Conservation (phyloP, 1,140 invertebrate species). For the Drosophila arizonae region DNA sequence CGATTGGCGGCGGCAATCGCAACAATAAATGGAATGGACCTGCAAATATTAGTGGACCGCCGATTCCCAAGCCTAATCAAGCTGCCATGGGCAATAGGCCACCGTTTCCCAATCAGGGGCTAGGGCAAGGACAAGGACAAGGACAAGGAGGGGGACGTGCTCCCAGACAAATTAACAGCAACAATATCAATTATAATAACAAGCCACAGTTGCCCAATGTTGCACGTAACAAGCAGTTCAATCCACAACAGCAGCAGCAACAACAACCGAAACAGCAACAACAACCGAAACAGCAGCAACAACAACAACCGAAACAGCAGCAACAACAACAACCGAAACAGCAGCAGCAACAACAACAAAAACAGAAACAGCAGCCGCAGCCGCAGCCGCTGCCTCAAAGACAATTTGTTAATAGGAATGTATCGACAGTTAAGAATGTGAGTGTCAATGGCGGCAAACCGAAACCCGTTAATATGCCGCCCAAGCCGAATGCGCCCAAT, state of each 20-base stretch:
- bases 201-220: constrained; percentile 3
- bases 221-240: not conserved
- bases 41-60: not conserved
- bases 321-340: not conserved
- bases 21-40: constrained; percentile 1
- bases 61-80: not conserved
- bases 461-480: constrained; percentile 3
- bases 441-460: constrained; percentile 16
- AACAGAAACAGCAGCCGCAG: not conserved
- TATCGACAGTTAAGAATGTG: not conserved
- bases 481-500: constrained; percentile 2
- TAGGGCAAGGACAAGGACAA: not conserved
- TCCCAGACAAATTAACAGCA: not conserved
- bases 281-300: not conserved
- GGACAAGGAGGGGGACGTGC: too few relatives aligned
- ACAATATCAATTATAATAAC: constrained; percentile 3
- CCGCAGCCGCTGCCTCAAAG: not conserved
- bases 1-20: constrained; percentile 8
- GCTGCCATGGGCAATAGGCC: constrained; percentile 9
- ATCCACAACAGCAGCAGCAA: not conserved
- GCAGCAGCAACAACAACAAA: not conserved
- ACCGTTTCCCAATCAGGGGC: not conserved
- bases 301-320: not conserved
- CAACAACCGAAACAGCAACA: not conserved
- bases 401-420: constrained; percentile 11